Base-by-base conservation (phyloP, 2,113 vertebrate genomes). In the Daubentonia madagascariensis region DNA sequence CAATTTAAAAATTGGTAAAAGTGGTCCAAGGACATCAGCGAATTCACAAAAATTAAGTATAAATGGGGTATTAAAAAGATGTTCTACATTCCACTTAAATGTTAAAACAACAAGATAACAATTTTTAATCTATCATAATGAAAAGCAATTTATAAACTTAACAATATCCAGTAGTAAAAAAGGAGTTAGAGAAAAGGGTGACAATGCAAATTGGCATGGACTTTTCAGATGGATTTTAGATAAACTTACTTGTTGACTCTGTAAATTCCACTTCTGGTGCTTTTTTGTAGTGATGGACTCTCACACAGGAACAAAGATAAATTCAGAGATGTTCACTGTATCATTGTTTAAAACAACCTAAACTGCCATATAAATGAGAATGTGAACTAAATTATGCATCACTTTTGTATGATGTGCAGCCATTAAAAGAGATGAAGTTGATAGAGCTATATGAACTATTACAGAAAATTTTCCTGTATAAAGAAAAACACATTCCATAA, bases 61-160 rank as follows among this genome's bases (percentile, higher is more conserved):
- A 48, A 84, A 25, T 48, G 8, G 9, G 65, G 9, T 61, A 37
- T 50, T 90, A 59, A 83, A 87, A 91, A 80, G 23, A 20, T 81
- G 13, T 8, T 83, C 61, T 61, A 30, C 18, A 59, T 92, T 50
- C 30, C 68, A 75, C 57, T 75, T 87, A 87, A 80, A 89, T 70
- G n/a, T 37, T 8, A 61, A 54, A 54, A 37, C 68, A 78, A 10
- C 35, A 61, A 67, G n/a, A 28, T 86, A 4, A 37, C 35, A 59
- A 1, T 85, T 76, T 85, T 91, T 92, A 92, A 32, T 61, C 35
- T 81, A 5, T 35, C 6, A 13, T 94, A 81, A 76, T 75, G 73
- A 43, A 67, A 97, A 95, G n/a, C 16, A 28, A 9, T 61, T 91
- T 52, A 67, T 48, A 94, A 78, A 40, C 94, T 92, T 75, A 48